Evolutionary conservation across 2,888 invertebrate species (phyloP), one percentile per base, ranked within the genome.

Genomic region (Steinernema hermaphroditum): DNA sequence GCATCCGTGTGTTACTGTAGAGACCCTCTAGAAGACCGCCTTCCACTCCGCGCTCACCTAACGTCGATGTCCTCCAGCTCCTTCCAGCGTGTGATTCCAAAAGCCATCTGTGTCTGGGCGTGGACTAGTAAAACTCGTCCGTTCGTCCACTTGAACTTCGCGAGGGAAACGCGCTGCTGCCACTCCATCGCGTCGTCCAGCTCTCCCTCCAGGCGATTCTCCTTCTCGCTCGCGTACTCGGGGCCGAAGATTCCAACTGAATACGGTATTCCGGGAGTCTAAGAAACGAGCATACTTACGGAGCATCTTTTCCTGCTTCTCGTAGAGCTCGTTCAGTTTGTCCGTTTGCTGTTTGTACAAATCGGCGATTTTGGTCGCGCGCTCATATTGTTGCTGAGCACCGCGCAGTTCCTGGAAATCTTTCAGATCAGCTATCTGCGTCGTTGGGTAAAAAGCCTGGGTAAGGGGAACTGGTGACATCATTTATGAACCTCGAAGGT

Each of bases 181-280:
- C 88, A 87, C 72, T 89, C 89, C 74, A 88, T 81, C 68, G 88
- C 81, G 41, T 87, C 83, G 78, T 90, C 89, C 62, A 89, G 84
- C 77, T 89, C 87, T 41, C 86, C 85, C 78, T 90, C 90, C 41
- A 90, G 84, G 68, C 86, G 82, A 80, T 89, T 89, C 81, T 90
- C 90, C 69, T 85, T 77, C 16, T 88, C 88, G 74, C 89, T 89
- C 0, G 89, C 90, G 79, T 90, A 90, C 41, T 87, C 87, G 0
- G 89, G 89, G 27, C 88, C 88, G 79, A 90, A 90, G 22, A 90
- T 88, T 24, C 83, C 82, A 71, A 86, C 89, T 89, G 79, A 71
- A 76, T 44, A 0, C n/a, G 16, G 70, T 9, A 27, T 22, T n/a
- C n/a, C n/a, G n/a, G n/a, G n/a, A n/a, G n/a, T n/a, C n/a, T 46